Conservation (phyloP, 2,113 vertebrate species). For the Anguilla rostrata region DNA sequence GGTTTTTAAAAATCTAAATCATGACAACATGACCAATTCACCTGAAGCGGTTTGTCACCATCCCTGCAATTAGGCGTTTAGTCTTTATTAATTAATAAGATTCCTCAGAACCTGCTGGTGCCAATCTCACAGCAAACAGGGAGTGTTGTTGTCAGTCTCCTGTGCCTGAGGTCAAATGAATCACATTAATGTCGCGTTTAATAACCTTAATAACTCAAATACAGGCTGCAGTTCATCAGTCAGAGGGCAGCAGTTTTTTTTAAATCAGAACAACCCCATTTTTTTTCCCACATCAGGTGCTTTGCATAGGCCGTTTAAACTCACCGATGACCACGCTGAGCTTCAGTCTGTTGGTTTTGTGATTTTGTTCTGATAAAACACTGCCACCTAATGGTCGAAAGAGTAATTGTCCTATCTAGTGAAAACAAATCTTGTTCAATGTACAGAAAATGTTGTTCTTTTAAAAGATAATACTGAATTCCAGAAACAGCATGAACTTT, state of each 20-base stretch:
- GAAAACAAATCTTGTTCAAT: background rate
- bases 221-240: background rate
- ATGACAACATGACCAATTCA: background rate
- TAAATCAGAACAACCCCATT: background rate
- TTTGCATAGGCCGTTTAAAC: background rate
- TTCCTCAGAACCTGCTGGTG: background rate
- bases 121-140: background rate
- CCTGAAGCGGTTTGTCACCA: background rate
- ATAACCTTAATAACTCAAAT: background rate
- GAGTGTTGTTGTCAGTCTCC: background rate
- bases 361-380: background rate
- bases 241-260: background rate
- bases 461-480: background rate
- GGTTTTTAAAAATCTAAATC: background rate
- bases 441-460: background rate
- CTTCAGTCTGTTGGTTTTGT: background rate
- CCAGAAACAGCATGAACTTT: background rate
- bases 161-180: background rate
- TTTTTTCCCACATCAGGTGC: background rate
- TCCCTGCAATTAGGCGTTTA: background rate
- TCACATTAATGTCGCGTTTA: background rate
- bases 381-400: conserved; percentile 21
- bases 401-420: background rate
- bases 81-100: background rate
- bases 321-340: background rate